Percentiles rank a stretch among this genome's conserved stretches.
phyloP scores from a whole-genome alignment of 2,113 vertebrate species.

The Tyto alba region DNA sequence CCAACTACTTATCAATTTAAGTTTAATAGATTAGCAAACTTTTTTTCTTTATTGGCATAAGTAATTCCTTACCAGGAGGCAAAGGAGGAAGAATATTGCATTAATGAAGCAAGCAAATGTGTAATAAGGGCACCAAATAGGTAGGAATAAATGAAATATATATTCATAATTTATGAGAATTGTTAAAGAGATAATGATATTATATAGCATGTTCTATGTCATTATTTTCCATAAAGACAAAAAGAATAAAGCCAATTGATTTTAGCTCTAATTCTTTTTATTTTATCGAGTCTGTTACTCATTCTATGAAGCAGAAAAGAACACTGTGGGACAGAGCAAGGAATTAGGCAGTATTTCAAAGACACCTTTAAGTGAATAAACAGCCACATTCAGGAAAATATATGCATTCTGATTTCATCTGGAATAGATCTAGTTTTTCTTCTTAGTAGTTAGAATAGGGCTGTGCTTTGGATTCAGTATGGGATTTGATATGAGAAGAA shows the following conservation, averaged over 20 bases:
- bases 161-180: conserved; percentile 38
- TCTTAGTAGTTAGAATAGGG: too few species aligned
- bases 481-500: too few species aligned
- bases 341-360: conserved; percentile 66
- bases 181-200: conserved; percentile 23
- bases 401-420: not conserved
- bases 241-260: conserved; percentile 14
- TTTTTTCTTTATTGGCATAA: not conserved
- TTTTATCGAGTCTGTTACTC: conserved; percentile 36
- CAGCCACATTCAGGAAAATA: conserved; percentile 42
- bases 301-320: conserved; percentile 61
- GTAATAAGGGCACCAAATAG: not conserved
- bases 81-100: not conserved
- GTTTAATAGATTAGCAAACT: conserved; percentile 35
- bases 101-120: conserved; percentile 49
- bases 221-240: conserved; percentile 34
- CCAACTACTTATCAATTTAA: not conserved
- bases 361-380: conserved; percentile 58
- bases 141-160: conserved; percentile 9
- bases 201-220: not conserved
- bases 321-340: conserved; percentile 22
- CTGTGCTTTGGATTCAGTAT: too few species aligned
- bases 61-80: not conserved
- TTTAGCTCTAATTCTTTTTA: conserved; percentile 56
- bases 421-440: too few species aligned